A percentile compares a stretch with the other conserved stretches of the same genome.
Conservation (phyloP, 2,797 vertebrate genomes). For the Merluccius polli region DNA sequence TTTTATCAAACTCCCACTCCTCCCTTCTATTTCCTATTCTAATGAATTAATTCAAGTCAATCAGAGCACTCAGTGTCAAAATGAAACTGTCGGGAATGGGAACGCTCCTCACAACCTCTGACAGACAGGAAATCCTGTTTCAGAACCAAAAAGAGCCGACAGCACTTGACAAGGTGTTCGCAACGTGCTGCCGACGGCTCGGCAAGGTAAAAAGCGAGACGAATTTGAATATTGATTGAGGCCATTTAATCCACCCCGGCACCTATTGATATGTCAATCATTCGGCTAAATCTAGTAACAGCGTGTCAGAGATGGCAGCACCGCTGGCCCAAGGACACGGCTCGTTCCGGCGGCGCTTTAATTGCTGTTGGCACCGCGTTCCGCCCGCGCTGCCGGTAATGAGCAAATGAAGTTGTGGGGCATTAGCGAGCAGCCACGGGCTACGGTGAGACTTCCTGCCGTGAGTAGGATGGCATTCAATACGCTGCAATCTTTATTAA, state of each 20-base stretch:
- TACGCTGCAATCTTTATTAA: slow-evolving; percentile 54
- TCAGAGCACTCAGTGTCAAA: no score
- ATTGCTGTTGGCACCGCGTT: slow-evolving; percentile 58
- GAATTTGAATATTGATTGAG: slow-evolving; percentile 63
- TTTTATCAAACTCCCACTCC: no score
- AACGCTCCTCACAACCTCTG: not conserved
- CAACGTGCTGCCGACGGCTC: slow-evolving; percentile 19
- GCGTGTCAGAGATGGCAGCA: slow-evolving; percentile 36
- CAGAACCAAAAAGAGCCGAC: slow-evolving; percentile 9
- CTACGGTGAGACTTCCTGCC: slow-evolving; percentile 39
- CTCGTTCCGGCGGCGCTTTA: slow-evolving; percentile 51
- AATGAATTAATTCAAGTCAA: no score
- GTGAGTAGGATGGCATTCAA: slow-evolving; percentile 44
- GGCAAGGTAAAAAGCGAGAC: slow-evolving; percentile 41
- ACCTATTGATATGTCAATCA: slow-evolving; percentile 65
- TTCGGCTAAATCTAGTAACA: slow-evolving; percentile 51
- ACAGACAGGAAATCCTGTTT: slow-evolving; percentile 21
- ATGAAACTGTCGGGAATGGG: no score
- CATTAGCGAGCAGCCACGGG: slow-evolving; percentile 59
- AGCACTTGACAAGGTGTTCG: slow-evolving; percentile 42
- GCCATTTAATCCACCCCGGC: slow-evolving; percentile 53
- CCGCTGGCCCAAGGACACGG: slow-evolving; percentile 48
- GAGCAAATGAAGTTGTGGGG: slow-evolving; percentile 67
- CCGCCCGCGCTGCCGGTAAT: slow-evolving; percentile 56
- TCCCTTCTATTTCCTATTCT: no score